Conservation (phyloP, 1,140 invertebrate species). For the Drosophila paulistorum region DNA sequence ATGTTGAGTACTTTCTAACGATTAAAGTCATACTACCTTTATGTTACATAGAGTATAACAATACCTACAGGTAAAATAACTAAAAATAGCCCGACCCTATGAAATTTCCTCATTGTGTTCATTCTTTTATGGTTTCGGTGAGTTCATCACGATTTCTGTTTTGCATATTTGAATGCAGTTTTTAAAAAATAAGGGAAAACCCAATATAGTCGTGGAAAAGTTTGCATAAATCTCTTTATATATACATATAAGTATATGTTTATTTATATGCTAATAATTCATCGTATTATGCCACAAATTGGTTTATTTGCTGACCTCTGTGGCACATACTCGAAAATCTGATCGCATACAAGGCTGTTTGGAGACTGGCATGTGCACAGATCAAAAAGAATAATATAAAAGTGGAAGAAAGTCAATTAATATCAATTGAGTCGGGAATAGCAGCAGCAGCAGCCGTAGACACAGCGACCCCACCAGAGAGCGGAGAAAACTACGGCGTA, state of each 20-base stretch:
- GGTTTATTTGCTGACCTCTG: conserved; percentile 82
- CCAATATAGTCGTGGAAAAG: conserved; percentile 11
- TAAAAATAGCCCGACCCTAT: neutral
- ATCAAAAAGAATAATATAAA: conserved; percentile 22
- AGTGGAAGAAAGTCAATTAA: conserved; percentile 78
- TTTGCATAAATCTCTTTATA: conserved; percentile 15
- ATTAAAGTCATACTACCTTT: neutral
- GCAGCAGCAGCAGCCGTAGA: conserved; percentile 49
- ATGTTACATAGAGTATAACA: neutral
- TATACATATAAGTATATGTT: conserved; percentile 23
- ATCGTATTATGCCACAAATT: conserved; percentile 65
- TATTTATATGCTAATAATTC: conserved; percentile 34
- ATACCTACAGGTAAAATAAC: neutral
- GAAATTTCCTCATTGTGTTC: neutral
- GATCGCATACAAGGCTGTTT: conserved; percentile 82
- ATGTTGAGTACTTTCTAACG: too few species aligned
- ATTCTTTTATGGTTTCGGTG: conserved; percentile 36
- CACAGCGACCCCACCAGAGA: conserved; percentile 24
- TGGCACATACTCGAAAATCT: conserved; percentile 64
- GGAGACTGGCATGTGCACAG: conserved; percentile 49
- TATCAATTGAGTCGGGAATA: conserved; percentile 77
- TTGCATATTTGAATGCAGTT: conserved; percentile 34
- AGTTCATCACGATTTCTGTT: conserved; percentile 48
- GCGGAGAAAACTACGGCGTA: conserved; percentile 63
- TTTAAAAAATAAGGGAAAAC: conserved; percentile 10